Evolutionary conservation across 2,113 vertebrate genomes (phyloP), one percentile per base, ranked within the genome.

Genomic region (Muscicapa adusta): DNA sequence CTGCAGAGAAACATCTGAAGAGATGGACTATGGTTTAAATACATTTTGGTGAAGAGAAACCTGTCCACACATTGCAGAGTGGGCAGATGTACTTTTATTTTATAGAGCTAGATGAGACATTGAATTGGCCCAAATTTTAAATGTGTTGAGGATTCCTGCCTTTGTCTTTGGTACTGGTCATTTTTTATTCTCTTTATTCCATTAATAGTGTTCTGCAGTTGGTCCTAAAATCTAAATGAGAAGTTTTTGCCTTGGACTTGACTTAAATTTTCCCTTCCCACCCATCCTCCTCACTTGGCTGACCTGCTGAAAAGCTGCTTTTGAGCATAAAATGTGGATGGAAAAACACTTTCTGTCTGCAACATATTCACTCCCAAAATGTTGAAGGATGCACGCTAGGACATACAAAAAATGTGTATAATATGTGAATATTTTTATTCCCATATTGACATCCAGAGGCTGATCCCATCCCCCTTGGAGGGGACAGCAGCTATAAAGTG

Each of bases 281-380:
- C 36, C 75, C 40, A 10, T 72, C 70, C 29, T 65, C 34, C 19
- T 72, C 66, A 10, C 4, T 22, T 36, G 26, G 47, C 66, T 91
- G 70, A 83, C 74, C 63, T 94, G 12, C 50, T 58, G 50, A 84
- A 80, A 88, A 78, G 57, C 87, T 88, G 70, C 88, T 96, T 88
- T 61, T 89, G 62, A 87, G 56, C 33, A 33, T 76, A 66, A 56
- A 90, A 77, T 2, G 7, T 50, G 56, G 79, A 60, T 4, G 31
- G 84, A 75, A 71, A 89, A 83, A 29, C 34, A 36, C n/a, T 31
- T 81, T 56, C 57, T n/a, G 4, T 89, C 70, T 18, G 47, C 45
- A 38, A 40, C 0, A 0, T 34, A 22, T 84, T 81, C 70, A 42
- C 70, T 92, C 87, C 86, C 0, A 0, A 75, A 74, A 34, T 2